phyloP scores from a whole-genome alignment of 2,113 vertebrate genomes.

The Calyptomena viridis region DNA sequence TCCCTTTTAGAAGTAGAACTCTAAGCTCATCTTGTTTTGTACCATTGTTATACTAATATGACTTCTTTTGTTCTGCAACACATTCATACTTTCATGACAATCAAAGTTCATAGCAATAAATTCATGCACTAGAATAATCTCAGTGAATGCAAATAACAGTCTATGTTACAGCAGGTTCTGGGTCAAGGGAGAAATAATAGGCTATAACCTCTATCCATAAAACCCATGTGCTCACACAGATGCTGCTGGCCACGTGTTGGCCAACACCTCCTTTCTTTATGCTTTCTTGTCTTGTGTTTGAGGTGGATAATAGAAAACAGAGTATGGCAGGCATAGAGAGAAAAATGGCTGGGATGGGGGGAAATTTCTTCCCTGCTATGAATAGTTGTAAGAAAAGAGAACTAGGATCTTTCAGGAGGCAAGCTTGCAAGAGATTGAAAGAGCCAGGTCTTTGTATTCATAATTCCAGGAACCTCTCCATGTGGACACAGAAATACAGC shows the following conservation, averaged over 20 bases:
- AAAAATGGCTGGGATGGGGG: neutral
- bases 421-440: neutral
- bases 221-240: too few relatives aligned
- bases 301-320: neutral
- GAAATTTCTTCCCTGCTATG: neutral
- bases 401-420: neutral
- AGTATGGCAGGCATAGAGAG: neutral
- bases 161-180: neutral
- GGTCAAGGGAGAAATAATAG: neutral
- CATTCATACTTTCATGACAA: neutral
- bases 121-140: neutral
- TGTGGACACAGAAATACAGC: neutral
- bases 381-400: neutral
- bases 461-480: neutral
- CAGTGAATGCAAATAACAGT: neutral
- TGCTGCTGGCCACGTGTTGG: accelerated
- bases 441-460: neutral
- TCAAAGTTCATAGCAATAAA: neutral
- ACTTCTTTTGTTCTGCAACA: neutral
- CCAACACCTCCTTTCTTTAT: neutral
- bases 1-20: neutral
- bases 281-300: neutral
- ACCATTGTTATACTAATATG: neutral
- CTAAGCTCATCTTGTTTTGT: neutral
- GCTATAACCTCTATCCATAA: neutral